Evolutionary conservation across 2,888 invertebrate species (phyloP).

Genomic region (Altica lythri): DNA sequence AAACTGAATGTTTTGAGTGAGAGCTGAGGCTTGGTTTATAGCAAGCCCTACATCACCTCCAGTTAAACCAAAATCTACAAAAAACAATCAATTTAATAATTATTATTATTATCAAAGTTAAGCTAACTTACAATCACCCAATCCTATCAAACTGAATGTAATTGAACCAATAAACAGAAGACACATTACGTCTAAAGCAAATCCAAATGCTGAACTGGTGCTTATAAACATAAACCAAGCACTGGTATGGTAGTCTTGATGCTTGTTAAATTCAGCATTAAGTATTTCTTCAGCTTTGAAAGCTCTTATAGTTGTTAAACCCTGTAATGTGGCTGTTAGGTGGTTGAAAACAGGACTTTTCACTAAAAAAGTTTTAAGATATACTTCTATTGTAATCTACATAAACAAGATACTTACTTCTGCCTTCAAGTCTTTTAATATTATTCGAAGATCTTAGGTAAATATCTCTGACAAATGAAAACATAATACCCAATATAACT

Average conservation of each 20-base stretch:
- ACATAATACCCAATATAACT: conserved; percentile 63
- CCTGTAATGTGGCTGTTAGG: conserved; percentile 73
- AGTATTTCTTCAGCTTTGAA: conserved; percentile 68
- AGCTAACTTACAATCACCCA: conserved; percentile 59
- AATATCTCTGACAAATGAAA: conserved; percentile 65
- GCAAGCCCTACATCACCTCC: conserved; percentile 69
- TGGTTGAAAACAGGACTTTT: conserved; percentile 79
- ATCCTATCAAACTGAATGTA: conserved; percentile 66
- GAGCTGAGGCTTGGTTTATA: conserved; percentile 66
- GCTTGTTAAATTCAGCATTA: conserved; percentile 64
- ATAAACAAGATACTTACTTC: conserved; percentile 65
- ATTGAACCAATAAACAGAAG: conserved; percentile 67
- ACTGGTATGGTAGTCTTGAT: conserved; percentile 70
- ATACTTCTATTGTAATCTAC: neutral
- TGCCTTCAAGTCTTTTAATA: conserved; percentile 71
- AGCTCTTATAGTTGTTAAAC: conserved; percentile 75
- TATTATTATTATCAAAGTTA: neutral
- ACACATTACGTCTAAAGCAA: conserved; percentile 70
- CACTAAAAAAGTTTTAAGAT: conserved; percentile 59
- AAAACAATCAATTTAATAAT: neutral
- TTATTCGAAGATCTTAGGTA: conserved; percentile 73
- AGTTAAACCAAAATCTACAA: conserved; percentile 39
- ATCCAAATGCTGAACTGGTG: conserved; percentile 70
- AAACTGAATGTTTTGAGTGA: conserved; percentile 71
- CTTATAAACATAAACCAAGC: conserved; percentile 71